Base-by-base conservation (phyloP, 2,113 vertebrate genomes). In the Brachyhypopomus occidentalis region DNA sequence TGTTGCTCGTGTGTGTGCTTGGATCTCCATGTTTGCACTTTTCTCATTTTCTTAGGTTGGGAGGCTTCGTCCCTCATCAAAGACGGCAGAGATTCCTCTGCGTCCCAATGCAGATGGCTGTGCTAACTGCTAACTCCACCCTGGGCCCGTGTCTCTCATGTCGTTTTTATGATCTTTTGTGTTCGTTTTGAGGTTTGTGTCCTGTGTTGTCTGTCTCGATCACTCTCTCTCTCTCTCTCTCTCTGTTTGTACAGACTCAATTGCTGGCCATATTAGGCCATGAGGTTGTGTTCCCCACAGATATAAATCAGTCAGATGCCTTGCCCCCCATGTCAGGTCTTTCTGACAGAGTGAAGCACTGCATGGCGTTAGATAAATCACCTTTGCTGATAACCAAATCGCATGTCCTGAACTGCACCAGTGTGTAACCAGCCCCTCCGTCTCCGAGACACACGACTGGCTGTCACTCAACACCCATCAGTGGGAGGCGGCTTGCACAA, bases 391-490 rank as follows among this genome's bases (percentile, higher is more conserved):
- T 94, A 95, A 95, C 95, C 94, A 94, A 93, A 94, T 94, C 93
- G 94, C 67, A 69, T 83, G 69, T 80, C 93, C 95, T 94, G 92
- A 94, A 95, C 94, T 94, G 92, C 92, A 93, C 90, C 93, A 92
- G 93, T 94, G 90, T 91, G 83, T 88, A 89, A 92, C 93, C 64
- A 82, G 84, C 80, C 84, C 85, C 92, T 90, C 91, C 91, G 91
- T 92, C 94, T 93, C 92, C 90, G 87, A 89, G 90, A 91, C 89
- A 88, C 92, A 92, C 89, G 86, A 91, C 92, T 91, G 92, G 92
- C 91, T 95, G 95, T 95, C 96, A 95, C 91, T 97, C 95, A 96
- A 2, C 89, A 88, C 94, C 94, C 94, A 92, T 93, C 88, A 90
- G 1, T 23, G 76, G 72, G 23, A n/a, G 69, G 38, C 64, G 69